Base-by-base conservation (phyloP, 2,888 invertebrate species). In the Phytoseiulus persimilis region DNA sequence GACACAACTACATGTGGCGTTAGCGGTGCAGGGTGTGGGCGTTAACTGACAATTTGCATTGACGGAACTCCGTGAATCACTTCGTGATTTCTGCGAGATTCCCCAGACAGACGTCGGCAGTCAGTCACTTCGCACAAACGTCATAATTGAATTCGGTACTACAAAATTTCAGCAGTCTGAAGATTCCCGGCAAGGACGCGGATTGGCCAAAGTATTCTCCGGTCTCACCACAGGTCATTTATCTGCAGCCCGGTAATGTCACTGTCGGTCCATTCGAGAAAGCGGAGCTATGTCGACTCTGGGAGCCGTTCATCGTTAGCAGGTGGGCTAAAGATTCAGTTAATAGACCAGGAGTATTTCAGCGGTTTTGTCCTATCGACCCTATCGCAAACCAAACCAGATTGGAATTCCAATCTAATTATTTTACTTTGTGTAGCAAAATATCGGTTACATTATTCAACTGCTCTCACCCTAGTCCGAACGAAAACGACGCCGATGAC, bases 141-240 rank as follows among this genome's bases (percentile, higher is more conserved):
- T 65, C 65, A 65, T 65, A 65, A 65, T 65, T 65, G 11, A 65
- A 6, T 65, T 65, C 18, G 65, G 65, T 65, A 23, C 2, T 23
- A 39, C n/a, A n/a, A n/a, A n/a, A n/a, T 87, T 87, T 87, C 87
- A 87, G 87, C 33, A n/a, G 28, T 33, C 87, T 39, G 87, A 87
- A 87, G 45, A 33, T 87, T 87, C 87, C 87, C 32, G 87, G 87
- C 33, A 87, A 32, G 33, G 32, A 33, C 45, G 32, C 28, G 45
- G 87, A 87, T 14, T 87, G 87, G 87, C 87, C 87, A 45, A 33
- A 39, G 11, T 87, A 32, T 45, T 39, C 87, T 39, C 39, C 32
- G 9, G 87, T 32, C 0, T 87, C 87, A 31, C 87, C 87, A 32
- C 32, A 87, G 33, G 45, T 87, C 32, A 45, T 87, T 18, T 87